Conservation (phyloP, 2,888 invertebrate species). For the Scaptomyza flava region DNA sequence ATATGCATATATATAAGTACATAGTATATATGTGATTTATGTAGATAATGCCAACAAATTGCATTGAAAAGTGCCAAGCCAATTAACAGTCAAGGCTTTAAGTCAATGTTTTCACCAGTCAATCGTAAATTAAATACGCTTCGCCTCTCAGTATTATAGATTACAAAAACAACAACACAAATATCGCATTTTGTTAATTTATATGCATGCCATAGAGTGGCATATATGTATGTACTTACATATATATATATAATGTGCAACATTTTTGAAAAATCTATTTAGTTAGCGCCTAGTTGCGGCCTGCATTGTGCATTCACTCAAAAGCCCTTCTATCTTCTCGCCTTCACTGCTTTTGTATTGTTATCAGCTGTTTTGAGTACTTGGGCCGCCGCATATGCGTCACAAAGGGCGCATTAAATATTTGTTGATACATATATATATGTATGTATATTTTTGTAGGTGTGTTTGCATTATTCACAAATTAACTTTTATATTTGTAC, state of each 20-base stretch:
- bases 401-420: constrained; percentile 40
- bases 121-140: constrained; percentile 32
- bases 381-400: constrained; percentile 22
- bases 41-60: constrained; percentile 38
- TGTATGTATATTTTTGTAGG: background rate
- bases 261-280: constrained; percentile 8
- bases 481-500: constrained; percentile 36
- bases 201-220: constrained; percentile 6
- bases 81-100: constrained; percentile 51
- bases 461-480: constrained; percentile 48
- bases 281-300: background rate
- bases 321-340: background rate
- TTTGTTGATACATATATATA: too few relatives aligned
- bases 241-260: background rate
- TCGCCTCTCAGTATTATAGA: background rate
- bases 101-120: constrained; percentile 38
- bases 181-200: constrained; percentile 45
- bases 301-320: constrained; percentile 14
- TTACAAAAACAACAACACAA: constrained; percentile 21
- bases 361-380: constrained; percentile 45
- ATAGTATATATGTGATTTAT: constrained; percentile 32
- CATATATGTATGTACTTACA: background rate
- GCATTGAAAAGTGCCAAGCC: constrained; percentile 30
- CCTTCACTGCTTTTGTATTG: constrained; percentile 6
- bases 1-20: background rate